Evolutionary conservation across 2,797 vertebrate species (phyloP), one percentile per base, ranked within the genome.

Genomic region (Limosa lapponica): DNA sequence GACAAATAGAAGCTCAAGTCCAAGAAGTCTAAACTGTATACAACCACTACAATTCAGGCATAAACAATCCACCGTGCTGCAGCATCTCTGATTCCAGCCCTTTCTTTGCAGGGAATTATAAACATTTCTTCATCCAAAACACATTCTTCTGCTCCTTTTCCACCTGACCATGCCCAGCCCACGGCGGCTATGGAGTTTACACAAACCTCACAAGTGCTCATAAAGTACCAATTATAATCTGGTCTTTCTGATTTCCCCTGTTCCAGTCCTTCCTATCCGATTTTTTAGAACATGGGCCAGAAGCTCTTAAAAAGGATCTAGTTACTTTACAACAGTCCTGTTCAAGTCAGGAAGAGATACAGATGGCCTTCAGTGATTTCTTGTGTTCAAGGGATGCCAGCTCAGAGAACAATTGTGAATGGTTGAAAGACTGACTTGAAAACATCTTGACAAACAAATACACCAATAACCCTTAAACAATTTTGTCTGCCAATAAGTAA

Each of bases 401-500:
- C 78, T 88, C 82, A 62, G 87, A 88, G 83, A 92, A 92, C 88
- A 95, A 96, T 59, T 87, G 66, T 82, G 80, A 96, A 90, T 73
- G 44, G n/a, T 0, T 93, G 48, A 94, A 81, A 87, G 66, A 46
- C 70, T 95, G 83, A 82, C 82, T 88, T 89, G 12, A 84, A 91
- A 96, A 72, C 77, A 86, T 55, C 87, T 92, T 92, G 37, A 89
- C 72, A 88, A 96, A 96, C 72, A 96, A 93, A 95, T 70, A 74
- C n/a, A 80, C 55, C 86, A 95, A 44, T 48, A 82, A 64, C 13
- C 30, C 84, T 77, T 70, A 86, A 80, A 82, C 41, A 9, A 69
- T 64, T 81, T 72, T 84, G 70, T 82, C 90, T 92, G 49, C 69
- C 90, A 49, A n/a, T 37, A 79, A 81, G 44, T 37, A 91, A 80